Evolutionary conservation across 2,888 invertebrate species (phyloP).

Genomic region (Brenthis ino): DNA sequence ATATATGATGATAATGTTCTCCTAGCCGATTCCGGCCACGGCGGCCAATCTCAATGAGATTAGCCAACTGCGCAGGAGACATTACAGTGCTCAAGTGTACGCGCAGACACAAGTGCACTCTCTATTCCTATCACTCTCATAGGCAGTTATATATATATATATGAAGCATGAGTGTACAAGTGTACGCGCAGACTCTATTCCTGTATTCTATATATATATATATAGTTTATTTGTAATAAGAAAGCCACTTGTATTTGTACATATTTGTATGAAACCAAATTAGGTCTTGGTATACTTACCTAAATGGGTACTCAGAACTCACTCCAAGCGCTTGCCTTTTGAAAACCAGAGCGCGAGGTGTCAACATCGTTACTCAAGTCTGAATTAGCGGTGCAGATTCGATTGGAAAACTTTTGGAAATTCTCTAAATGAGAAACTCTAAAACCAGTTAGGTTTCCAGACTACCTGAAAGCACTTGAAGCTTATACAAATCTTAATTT

Average conservation of each 20-base stretch:
- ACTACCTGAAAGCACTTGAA: slow-evolving; percentile 17
- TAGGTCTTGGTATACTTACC: background rate
- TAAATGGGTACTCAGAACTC: background rate
- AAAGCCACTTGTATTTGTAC: background rate
- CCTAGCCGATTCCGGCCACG: no score
- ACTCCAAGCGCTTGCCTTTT: slow-evolving; percentile 10
- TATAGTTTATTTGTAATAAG: no score
- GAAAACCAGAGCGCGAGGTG: slow-evolving; percentile 2
- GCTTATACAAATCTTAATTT: background rate
- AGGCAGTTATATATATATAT: no score
- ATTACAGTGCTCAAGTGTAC: no score
- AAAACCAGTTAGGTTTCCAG: slow-evolving; percentile 17
- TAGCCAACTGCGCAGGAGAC: no score
- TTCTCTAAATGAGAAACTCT: slow-evolving; percentile 28
- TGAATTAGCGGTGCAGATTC: slow-evolving; percentile 36
- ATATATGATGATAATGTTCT: no score
- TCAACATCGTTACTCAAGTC: slow-evolving; percentile 31
- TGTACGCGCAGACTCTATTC: no score
- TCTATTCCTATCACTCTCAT: no score
- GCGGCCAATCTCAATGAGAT: no score
- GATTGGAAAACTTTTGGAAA: slow-evolving; percentile 36
- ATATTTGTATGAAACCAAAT: background rate
- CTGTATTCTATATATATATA: no score
- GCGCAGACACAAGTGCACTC: no score
- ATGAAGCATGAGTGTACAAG: no score